Evolutionary conservation across 1,140 invertebrate species (phyloP).

Genomic region (Cherax quadricarinatus): DNA sequence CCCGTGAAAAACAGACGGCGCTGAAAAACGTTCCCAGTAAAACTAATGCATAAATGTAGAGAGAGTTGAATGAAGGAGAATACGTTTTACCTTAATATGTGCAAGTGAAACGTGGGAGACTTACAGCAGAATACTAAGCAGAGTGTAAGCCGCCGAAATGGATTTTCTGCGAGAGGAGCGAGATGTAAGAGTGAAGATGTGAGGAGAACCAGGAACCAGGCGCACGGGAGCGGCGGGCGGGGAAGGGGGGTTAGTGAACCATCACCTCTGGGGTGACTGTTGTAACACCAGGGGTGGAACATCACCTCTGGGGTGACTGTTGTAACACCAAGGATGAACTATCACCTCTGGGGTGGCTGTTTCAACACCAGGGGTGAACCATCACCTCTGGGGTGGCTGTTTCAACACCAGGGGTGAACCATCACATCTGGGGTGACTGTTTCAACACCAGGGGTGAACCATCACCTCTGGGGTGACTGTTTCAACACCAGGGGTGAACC

Average conservation of each 20-base stretch:
- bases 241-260: not conserved
- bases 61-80: not conserved
- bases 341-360: not conserved
- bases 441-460: no score
- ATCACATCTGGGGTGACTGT: no score
- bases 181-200: not conserved
- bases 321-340: not conserved
- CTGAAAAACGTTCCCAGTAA: not conserved
- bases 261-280: not conserved
- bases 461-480: no score
- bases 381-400: not conserved
- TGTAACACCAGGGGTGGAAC: not conserved
- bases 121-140: not conserved
- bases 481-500: no score
- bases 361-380: not conserved
- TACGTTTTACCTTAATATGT: constrained; percentile 4
- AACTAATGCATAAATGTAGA: not conserved
- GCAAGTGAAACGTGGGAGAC: not conserved
- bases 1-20: not conserved
- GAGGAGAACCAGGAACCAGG: not conserved
- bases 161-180: not conserved
- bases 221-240: not conserved
- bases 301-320: not conserved
- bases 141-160: not conserved
- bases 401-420: not conserved